Evolutionary conservation across 2,797 vertebrate genomes (phyloP).

Genomic region (Hyperoplus lanceolatus): DNA sequence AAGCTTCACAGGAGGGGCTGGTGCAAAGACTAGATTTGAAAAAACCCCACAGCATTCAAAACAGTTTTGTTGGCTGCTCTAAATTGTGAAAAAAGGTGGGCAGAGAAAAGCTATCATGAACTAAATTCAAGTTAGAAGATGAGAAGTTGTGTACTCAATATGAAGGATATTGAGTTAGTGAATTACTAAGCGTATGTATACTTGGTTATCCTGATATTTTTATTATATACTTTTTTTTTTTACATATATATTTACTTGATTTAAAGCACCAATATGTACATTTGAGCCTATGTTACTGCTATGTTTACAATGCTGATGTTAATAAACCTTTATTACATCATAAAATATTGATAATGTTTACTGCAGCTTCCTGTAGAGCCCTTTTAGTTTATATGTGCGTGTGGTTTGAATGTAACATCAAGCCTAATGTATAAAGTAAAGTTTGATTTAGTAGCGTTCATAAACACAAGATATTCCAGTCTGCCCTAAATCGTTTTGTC

Average conservation of each 20-base stretch:
- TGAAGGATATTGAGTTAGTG: background rate
- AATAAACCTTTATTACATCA: background rate
- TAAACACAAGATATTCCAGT: no score
- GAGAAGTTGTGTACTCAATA: background rate
- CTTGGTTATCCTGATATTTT: background rate
- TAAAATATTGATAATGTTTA: background rate
- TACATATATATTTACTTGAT: background rate
- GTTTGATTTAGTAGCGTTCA: background rate
- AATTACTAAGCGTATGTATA: no score
- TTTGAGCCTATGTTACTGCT: background rate
- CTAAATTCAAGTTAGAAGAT: background rate
- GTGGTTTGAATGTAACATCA: background rate
- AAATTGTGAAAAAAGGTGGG: background rate
- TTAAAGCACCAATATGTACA: background rate
- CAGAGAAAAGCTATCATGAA: background rate
- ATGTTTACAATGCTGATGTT: background rate
- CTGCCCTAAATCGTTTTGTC: background rate
- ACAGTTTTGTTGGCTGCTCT: background rate
- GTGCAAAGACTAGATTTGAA: conserved; percentile 16
- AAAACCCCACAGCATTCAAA: conserved; percentile 27
- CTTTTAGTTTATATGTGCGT: background rate
- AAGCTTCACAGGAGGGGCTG: conserved; percentile 49
- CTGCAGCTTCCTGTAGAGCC: background rate
- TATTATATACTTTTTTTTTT: background rate
- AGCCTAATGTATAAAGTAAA: background rate